Evolutionary conservation across 2,888 invertebrate genomes (phyloP), one percentile per base, ranked within the genome.

Genomic region (Dynastes tityus): DNA sequence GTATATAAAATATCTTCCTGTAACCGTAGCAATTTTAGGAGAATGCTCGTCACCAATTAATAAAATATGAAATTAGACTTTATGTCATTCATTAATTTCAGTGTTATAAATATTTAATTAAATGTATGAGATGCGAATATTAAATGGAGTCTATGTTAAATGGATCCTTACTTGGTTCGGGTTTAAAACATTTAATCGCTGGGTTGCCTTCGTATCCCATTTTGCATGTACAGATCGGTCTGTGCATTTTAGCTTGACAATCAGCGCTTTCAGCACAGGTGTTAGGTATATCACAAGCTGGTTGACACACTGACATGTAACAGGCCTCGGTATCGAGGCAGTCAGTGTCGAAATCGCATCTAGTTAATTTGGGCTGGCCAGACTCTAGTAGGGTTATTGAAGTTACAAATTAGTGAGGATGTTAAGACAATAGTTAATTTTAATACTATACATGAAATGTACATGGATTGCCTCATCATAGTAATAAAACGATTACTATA

Each of bases 291-390:
- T 94, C 94, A 90, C 96, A 96, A 84, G 95, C 95, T 89, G 95
- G 93, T 89, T 94, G 93, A 90, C 96, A 96, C 85, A 93, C 89
- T 85, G 94, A 94, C 92, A 94, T 94, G 89, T 94, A 94, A 90
- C 96, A 96, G 86, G 95, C 94, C 90, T 95, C 94, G 83, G 91
- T 93, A 87, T 94, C 93, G 90, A 94, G 94, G 90, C 96, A 96
- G 90, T 96, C 95, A 87, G 93, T 93, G 90, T 96, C 95, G 88
- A 94, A 94, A 89, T 94, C 92, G 91, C 96, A 96, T 89, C 93
- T 95, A 85, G 93, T 94, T 88, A 91, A 92, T 89, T 93, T 94
- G 85, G 92, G 91, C 88, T 91, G 91, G 88, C 93, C 93, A 85
- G 92, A 92, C 91, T 93, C 94, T 94, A 92, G 84, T 85, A 83